Percentiles rank a stretch among this genome's conserved stretches.
Evolutionary conservation across 1,140 invertebrate species (phyloP).

Genomic region (Caenorhabditis elegans): DNA sequence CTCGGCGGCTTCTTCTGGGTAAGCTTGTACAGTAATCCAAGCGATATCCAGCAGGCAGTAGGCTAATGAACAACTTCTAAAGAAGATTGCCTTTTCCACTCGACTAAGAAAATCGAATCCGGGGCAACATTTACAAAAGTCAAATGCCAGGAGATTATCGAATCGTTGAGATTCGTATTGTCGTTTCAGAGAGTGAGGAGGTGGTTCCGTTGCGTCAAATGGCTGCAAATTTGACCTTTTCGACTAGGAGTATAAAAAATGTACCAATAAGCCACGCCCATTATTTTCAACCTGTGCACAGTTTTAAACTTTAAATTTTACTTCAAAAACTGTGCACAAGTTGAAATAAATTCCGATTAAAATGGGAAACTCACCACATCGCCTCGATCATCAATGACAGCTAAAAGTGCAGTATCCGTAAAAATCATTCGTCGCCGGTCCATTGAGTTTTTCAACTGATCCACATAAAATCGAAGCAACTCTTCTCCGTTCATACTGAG

Average conservation of each 20-base stretch:
- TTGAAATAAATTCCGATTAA: too few relatives aligned
- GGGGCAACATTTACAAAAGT: conserved; percentile 16
- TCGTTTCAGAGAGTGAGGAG: conserved; percentile 27
- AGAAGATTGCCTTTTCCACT: background rate
- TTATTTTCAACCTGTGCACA: too few relatives aligned
- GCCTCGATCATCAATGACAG: background rate
- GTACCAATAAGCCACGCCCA: too few relatives aligned
- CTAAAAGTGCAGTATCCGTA: background rate
- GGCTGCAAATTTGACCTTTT: conserved; percentile 15
- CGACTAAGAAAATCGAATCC: background rate
- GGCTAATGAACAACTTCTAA: background rate
- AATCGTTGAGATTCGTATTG: conserved; percentile 31
- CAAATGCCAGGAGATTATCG: conserved; percentile 23
- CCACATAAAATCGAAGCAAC: background rate
- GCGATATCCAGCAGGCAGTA: conserved; percentile 35
- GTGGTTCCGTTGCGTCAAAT: background rate
- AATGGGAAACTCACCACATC: background rate
- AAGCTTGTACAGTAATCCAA: conserved; percentile 26
- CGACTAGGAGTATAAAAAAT: too few relatives aligned
- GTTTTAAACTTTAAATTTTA: background rate
- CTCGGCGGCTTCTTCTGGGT: background rate
- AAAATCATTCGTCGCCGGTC: conserved; percentile 1
- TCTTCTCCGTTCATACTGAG: conserved; percentile 5
- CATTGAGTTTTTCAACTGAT: background rate
- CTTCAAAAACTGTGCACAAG: background rate